Evolutionary conservation across 2,888 invertebrate genomes (phyloP), one percentile per base, ranked within the genome.

Genomic region (Vesta saturnalis): DNA sequence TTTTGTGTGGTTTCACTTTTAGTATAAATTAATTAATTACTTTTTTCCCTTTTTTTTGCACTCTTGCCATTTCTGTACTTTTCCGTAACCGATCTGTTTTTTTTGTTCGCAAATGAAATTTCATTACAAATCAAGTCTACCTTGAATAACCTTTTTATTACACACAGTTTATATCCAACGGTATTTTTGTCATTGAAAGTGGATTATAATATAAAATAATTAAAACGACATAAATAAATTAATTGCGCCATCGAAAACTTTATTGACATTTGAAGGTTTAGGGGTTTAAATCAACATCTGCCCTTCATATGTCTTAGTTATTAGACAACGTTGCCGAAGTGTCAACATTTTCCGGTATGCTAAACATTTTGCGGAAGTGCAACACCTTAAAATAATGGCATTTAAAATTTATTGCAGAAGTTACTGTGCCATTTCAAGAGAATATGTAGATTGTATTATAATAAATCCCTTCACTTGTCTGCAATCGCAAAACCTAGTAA

Each of bases 201-300:
- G 12, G n/a, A 39, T 39, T 39, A 39, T 12, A 39, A 39, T 8
- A n/a, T 23, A 39, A n/a, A 2, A n/a, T n/a, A 5, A 23, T 23
- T 23, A 23, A 23, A 23, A 39, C n/a, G 8, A 39, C 8, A 39
- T 2, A 39, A 39, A n/a, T 39, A 39, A 39, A 39, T 39, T 39
- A 39, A 39, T 39, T 39, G n/a, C 39, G 39, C 39, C 39, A 39
- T 39, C 39, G 39, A 39, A 39, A 39, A n/a, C 12, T 39, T 39
- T 39, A 39, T 39, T 39, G 39, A 39, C 39, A 39, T n/a, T n/a
- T n/a, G 39, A 39, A 39, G 39, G 39, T 39, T 39, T n/a, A n/a
- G 8, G 30, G n/a, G 8, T 39, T 39, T 39, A 39, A 39, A n/a
- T 39, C n/a, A 39, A n/a, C 39, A 2, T 6, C 3, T n/a, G 39